phyloP scores from a whole-genome alignment of 2,113 vertebrate genomes.

The Hystrix brachyura region DNA sequence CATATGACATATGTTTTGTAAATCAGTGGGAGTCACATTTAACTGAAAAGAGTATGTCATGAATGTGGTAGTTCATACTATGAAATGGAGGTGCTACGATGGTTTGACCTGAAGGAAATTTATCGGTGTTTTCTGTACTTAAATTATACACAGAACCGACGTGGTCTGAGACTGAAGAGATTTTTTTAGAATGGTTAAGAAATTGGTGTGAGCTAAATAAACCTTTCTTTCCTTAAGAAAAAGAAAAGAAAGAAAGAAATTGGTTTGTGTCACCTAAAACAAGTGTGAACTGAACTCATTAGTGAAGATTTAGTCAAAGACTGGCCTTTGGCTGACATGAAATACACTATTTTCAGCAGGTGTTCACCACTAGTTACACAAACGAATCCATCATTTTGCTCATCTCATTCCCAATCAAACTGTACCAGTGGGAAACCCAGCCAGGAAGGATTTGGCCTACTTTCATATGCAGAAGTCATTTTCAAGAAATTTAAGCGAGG shows the following conservation, averaged over 20 bases:
- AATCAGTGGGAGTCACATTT: slow-evolving; percentile 17
- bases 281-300: neutral
- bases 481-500: slow-evolving; percentile 49
- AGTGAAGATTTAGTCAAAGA: slow-evolving; percentile 33
- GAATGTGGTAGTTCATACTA: neutral
- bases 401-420: slow-evolving; percentile 34
- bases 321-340: neutral
- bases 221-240: too few relatives aligned
- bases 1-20: neutral
- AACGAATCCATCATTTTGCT: slow-evolving; percentile 15
- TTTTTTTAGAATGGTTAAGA: neutral
- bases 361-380: slow-evolving; percentile 34
- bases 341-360: neutral
- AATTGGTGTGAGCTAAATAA: too few relatives aligned
- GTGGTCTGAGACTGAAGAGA: neutral
- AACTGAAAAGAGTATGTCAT: neutral
- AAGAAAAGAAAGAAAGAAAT: neutral
- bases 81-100: neutral
- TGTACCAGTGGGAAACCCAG: neutral
- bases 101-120: neutral
- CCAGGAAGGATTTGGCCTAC: neutral
- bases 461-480: slow-evolving; percentile 30
- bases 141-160: neutral
- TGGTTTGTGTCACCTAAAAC: slow-evolving; percentile 41
- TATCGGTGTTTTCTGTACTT: neutral